A percentile compares a stretch with the other conserved stretches of the same genome.
Evolutionary conservation across 2,113 vertebrate genomes (phyloP).

Genomic region (Ellobius talpinus): DNA sequence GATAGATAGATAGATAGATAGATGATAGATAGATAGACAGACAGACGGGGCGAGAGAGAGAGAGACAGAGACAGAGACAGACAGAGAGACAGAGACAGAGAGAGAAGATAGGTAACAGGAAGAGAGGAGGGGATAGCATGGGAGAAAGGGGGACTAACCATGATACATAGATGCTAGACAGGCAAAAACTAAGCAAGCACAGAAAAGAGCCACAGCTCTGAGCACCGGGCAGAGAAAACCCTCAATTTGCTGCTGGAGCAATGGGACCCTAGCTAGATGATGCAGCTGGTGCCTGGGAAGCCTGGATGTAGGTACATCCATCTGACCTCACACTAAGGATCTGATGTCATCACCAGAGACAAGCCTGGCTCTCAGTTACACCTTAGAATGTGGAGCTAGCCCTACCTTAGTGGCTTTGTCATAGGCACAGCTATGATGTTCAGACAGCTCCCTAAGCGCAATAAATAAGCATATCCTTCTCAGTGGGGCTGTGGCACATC

Average conservation of each 20-base stretch:
- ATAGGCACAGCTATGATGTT: background rate
- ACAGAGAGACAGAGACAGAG: background rate
- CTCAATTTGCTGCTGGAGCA: background rate
- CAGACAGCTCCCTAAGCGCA: background rate
- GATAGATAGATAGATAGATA: background rate
- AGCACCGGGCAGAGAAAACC: background rate
- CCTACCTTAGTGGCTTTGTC: background rate
- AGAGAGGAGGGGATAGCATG: background rate
- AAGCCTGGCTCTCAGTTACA: no score
- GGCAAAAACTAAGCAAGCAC: background rate
- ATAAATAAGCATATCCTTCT: background rate
- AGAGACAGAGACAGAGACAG: background rate
- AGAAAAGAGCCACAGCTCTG: background rate
- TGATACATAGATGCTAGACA: background rate
- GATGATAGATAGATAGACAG: background rate
- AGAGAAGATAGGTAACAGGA: background rate
- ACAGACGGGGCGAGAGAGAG: background rate
- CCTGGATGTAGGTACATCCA: background rate
- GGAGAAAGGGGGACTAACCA: background rate
- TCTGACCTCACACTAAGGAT: background rate
- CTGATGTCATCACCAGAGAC: background rate
- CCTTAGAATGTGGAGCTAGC: background rate
- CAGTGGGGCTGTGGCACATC: background rate
- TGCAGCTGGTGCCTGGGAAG: background rate
- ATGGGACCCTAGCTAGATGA: background rate